Evolutionary conservation across 2,113 vertebrate species (phyloP), one percentile per base, ranked within the genome.

Genomic region (Mormyrus lacerda): DNA sequence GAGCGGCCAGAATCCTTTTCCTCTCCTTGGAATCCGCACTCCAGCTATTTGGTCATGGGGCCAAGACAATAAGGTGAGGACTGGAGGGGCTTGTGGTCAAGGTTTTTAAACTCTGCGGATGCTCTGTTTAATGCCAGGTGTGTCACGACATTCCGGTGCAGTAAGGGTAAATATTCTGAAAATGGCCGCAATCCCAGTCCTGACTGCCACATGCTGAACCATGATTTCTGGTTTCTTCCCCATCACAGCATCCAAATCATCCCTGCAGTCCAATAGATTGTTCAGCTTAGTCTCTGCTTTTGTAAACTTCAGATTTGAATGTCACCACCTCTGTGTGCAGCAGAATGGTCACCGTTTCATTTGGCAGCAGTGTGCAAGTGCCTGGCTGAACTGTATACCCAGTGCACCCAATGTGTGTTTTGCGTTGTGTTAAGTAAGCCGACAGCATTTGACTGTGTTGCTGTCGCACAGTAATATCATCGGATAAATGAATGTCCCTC

Each of bases 21-120:
- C 92, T 7, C 89, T 95, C 89, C 91, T 96, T 11, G 93, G 94
- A 24, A 76, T 94, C 0, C 89, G 92, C 58, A 95, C 95, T 15
- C 95, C 95, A 21, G 85, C 92, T 27, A 89, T 92, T 89, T 96
- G 96, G 96, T 92, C 82, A 83, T 96, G 96, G 96, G 94, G 92
- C 87, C 96, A 96, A 91, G 95, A 96, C 89, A 96, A 96, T 93
- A 96, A 96, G 95, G 96, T 96, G 90, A 27, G 31, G 9, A 5
- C 11, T 85, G 51, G 61, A 13, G 13, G 3, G 44, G 50, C 21
- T 76, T 24, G 27, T 87, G 61, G 0, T n/a, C 21, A 24, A 44
- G 21, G 39, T 7, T 47, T 35, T 79, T 79, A 79, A 39, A 79
- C 73, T 8, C 35, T 79, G 11, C 6, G 4, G 4, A 19, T 42